Base-by-base conservation (phyloP, 2,888 invertebrate species). In the Pterostichus madidus region DNA sequence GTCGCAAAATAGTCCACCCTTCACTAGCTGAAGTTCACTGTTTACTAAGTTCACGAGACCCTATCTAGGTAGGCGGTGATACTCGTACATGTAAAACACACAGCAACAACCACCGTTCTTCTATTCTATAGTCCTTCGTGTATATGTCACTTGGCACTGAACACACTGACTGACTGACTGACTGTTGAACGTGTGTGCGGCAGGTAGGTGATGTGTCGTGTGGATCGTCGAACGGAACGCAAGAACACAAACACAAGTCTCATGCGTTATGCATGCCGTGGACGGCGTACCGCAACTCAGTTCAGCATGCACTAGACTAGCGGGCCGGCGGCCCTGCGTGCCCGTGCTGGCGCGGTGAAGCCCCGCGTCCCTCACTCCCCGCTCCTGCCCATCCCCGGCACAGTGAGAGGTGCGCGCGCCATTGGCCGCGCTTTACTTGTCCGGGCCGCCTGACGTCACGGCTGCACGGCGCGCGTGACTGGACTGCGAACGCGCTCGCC, bases 201-300 rank as follows among this genome's bases (percentile, higher is more conserved):
- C 59, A 39, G 17, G 49, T 11, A 44, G 73, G 31, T 73, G 46
- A 73, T 73, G 32, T 75, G 32, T 64, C 39, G 39, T 39, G 39
- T 39, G 39, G 39, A 64, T 6, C 17, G 49, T 49, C n/a, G 76
- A 77, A 81, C 73, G 49, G 56, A 73, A 73, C 75, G 68, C 71
- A 82, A 10, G 46, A 80, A 56, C 53, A 75, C 81, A 82, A 76
- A 56, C 46, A 75, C 88, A 86, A 88, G 90, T 90, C 91, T 92
- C 92, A 92, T 93, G 92, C 92, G 93, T 93, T 91, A 91, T 91
- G 92, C 91, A 92, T 92, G 91, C 75, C 90, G 89, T 89, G 89
- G 88, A 88, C 81, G 61, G 44, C 91, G 90, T 91, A 89, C 90
- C 89, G 90, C 91, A 89, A 90, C 89, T 88, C 90, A 89, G 88